A percentile compares a stretch with the other conserved stretches of the same genome.
phyloP scores from a whole-genome alignment of 2,113 vertebrate species.

The Corythornis vintsioides region DNA sequence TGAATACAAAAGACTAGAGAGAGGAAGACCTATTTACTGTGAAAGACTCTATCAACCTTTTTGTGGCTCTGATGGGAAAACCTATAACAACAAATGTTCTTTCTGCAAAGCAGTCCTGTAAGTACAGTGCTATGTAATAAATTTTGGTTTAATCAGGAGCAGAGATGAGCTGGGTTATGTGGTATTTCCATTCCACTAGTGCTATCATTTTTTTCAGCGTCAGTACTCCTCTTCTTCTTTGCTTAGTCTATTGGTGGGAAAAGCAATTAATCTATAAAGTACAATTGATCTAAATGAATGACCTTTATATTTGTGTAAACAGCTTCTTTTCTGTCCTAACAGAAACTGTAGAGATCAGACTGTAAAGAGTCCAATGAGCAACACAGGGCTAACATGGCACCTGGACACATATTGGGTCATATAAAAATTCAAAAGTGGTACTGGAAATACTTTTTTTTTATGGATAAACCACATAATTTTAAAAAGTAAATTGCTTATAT shows the following conservation, averaged over 20 bases:
- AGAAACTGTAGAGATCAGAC: background rate
- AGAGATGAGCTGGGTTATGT: background rate
- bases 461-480: background rate
- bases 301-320: background rate
- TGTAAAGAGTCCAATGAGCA: background rate
- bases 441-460: background rate
- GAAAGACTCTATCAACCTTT: constrained; percentile 51
- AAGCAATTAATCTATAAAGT: too few relatives aligned
- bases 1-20: constrained; percentile 39
- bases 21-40: constrained; percentile 38
- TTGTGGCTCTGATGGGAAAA: constrained; percentile 56
- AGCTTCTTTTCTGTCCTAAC: background rate
- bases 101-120: constrained; percentile 64
- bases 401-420: background rate
- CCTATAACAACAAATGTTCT: constrained; percentile 60
- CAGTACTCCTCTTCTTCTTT: background rate
- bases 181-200: background rate
- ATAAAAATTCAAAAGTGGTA: background rate
- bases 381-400: background rate
- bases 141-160: background rate
- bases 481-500: background rate
- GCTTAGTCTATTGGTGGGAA: background rate
- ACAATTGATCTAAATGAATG: background rate
- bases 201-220: background rate
- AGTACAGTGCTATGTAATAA: background rate